Conservation (phyloP, 1,140 invertebrate genomes). For the Helicoverpa armigera region DNA sequence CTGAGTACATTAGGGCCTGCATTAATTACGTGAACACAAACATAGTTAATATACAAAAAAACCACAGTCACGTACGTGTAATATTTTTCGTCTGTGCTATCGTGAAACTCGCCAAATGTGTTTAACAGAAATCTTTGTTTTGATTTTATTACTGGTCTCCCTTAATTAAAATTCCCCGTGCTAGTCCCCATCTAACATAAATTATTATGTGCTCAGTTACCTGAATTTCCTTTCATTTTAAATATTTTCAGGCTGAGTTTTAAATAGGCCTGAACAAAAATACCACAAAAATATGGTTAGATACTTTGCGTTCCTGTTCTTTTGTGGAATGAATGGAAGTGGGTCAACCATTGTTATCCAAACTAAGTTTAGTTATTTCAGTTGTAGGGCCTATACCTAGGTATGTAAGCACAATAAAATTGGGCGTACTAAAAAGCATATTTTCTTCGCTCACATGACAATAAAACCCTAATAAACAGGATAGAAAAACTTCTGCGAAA, state of each 20-base stretch:
- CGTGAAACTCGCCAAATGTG: slow-evolving; percentile 45
- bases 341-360: slow-evolving; percentile 46
- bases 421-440: not conserved
- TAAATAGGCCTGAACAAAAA: slow-evolving; percentile 2
- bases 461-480: not conserved
- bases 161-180: slow-evolving; percentile 63
- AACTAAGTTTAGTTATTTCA: slow-evolving; percentile 48
- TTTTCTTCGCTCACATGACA: not conserved
- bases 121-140: slow-evolving; percentile 53
- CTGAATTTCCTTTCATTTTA: not conserved
- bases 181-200: slow-evolving; percentile 45
- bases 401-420: not conserved
- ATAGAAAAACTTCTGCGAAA: slow-evolving; percentile 12
- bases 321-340: slow-evolving; percentile 35
- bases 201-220: slow-evolving; percentile 41
- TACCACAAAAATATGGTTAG: slow-evolving; percentile 11
- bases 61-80: slow-evolving; percentile 13
- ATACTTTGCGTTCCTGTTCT: slow-evolving; percentile 13
- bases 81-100: slow-evolving; percentile 43
- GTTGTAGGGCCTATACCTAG: slow-evolving; percentile 4
- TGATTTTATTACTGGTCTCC: slow-evolving; percentile 58
- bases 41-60: slow-evolving; percentile 8
- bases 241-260: not conserved
- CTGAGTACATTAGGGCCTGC: not conserved
- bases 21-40: slow-evolving; percentile 9